Conservation (phyloP, 2,888 invertebrate species). For the Chydorus sphaericus region DNA sequence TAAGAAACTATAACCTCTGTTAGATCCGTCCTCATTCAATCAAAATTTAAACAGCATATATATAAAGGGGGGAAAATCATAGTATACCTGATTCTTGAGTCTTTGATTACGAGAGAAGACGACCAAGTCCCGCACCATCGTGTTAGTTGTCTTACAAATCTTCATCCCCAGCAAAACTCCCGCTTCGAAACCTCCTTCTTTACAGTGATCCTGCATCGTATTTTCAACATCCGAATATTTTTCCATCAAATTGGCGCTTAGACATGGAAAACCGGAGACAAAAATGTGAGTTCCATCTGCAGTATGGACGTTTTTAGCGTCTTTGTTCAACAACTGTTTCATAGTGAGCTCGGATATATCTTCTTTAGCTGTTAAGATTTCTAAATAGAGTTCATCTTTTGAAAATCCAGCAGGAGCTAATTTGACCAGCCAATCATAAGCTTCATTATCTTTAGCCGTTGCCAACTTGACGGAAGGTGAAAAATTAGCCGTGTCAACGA, state of each 20-base stretch:
- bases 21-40: too few species aligned
- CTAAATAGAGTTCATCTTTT: slow-evolving; percentile 36
- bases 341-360: slow-evolving; percentile 48
- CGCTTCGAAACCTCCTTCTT: neutral
- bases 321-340: slow-evolving; percentile 54
- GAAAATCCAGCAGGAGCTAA: slow-evolving; percentile 21
- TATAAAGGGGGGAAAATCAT: too few species aligned
- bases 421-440: slow-evolving; percentile 36
- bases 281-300: slow-evolving; percentile 16
- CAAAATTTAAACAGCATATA: too few species aligned
- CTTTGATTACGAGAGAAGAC: too few species aligned
- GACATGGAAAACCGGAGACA: neutral
- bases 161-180: slow-evolving; percentile 1
- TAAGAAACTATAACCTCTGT: too few species aligned
- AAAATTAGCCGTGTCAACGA: slow-evolving; percentile 68
- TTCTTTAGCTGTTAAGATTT: slow-evolving; percentile 45
- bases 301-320: slow-evolving; percentile 49
- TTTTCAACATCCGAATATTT: neutral
- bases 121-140: neutral
- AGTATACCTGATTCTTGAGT: too few species aligned
- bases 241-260: neutral
- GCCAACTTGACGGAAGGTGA: slow-evolving; percentile 48
- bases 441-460: slow-evolving; percentile 46
- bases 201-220: neutral
- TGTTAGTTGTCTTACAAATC: neutral